phyloP scores from a whole-genome alignment of 2,888 invertebrate genomes.

The Xestia sexstrigata region DNA sequence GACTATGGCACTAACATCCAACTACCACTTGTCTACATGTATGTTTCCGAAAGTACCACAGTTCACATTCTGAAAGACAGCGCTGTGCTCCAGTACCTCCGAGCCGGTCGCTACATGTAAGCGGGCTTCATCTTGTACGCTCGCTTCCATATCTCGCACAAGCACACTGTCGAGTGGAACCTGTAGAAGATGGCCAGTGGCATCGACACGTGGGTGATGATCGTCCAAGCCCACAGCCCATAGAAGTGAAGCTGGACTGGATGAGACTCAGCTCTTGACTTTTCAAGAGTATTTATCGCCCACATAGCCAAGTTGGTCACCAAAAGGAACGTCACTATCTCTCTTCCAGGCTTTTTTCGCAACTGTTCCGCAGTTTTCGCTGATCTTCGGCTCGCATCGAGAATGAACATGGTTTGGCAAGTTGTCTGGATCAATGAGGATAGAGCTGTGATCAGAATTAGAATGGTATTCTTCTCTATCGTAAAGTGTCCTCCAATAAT shows the following conservation, averaged over 20 bases:
- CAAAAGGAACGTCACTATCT: constrained; percentile 97
- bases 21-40: constrained; percentile 74
- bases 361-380: constrained; percentile 96
- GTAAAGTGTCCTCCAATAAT: constrained; percentile 98
- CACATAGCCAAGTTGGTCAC: constrained; percentile 98
- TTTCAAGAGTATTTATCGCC: constrained; percentile 98
- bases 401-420: constrained; percentile 97
- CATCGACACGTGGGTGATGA: constrained; percentile 98
- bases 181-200: constrained; percentile 98
- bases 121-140: constrained; percentile 98
- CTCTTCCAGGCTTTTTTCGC: constrained; percentile 96
- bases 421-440: constrained; percentile 97
- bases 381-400: constrained; percentile 96
- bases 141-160: constrained; percentile 99
- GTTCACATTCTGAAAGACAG: constrained; percentile 72
- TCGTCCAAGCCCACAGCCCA: constrained; percentile 98
- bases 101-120: constrained; percentile 93
- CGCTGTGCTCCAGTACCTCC: constrained; percentile 78
- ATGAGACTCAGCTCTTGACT: constrained; percentile 97
- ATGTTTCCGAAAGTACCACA: constrained; percentile 77
- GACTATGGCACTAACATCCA: constrained; percentile 87
- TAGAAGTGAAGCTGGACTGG: constrained; percentile 98
- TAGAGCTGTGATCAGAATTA: constrained; percentile 95
- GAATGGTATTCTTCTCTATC: constrained; percentile 94
- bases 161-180: constrained; percentile 98